A percentile compares a stretch with the other conserved stretches of the same genome.
Evolutionary conservation across 2,113 vertebrate genomes (phyloP).

Genomic region (Condylura cristata): DNA sequence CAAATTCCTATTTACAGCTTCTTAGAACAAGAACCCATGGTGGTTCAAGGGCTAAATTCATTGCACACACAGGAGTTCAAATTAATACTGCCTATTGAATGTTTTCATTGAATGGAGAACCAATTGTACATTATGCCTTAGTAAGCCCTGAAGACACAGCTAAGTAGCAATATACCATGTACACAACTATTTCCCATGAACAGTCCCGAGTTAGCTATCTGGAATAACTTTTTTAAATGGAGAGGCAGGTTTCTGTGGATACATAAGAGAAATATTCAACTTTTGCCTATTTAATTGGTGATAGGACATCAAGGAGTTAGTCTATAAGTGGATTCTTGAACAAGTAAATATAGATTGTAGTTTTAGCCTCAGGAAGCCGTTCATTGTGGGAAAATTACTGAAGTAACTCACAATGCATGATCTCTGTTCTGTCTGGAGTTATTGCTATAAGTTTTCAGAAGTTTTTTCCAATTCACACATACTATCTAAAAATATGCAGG

Average conservation of each 20-base stretch:
- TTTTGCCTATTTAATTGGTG: not conserved
- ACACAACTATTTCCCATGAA: not conserved
- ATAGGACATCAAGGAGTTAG: conserved; percentile 25
- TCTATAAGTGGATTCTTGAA: not conserved
- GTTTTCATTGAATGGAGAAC: not conserved
- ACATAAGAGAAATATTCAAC: not conserved
- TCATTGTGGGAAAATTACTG: conserved; percentile 18
- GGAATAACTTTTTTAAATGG: not conserved
- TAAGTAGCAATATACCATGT: not conserved
- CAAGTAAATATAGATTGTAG: not conserved
- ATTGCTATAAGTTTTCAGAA: not conserved
- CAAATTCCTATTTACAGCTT: too few relatives aligned
- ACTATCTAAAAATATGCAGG: not conserved
- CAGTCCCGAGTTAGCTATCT: not conserved
- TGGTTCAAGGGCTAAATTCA: too few relatives aligned
- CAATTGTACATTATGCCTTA: not conserved
- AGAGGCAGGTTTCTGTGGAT: not conserved
- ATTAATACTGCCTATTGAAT: not conserved
- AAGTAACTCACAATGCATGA: not conserved
- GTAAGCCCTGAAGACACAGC: not conserved
- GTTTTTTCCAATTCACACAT: not conserved
- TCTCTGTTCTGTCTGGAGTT: not conserved
- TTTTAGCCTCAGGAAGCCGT: not conserved
- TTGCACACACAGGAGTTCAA: not conserved
- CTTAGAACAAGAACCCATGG: too few relatives aligned